A percentile compares a stretch with the other conserved stretches of the same genome.
Evolutionary conservation across 2,797 vertebrate species (phyloP).

Genomic region (Valencia hispanica): DNA sequence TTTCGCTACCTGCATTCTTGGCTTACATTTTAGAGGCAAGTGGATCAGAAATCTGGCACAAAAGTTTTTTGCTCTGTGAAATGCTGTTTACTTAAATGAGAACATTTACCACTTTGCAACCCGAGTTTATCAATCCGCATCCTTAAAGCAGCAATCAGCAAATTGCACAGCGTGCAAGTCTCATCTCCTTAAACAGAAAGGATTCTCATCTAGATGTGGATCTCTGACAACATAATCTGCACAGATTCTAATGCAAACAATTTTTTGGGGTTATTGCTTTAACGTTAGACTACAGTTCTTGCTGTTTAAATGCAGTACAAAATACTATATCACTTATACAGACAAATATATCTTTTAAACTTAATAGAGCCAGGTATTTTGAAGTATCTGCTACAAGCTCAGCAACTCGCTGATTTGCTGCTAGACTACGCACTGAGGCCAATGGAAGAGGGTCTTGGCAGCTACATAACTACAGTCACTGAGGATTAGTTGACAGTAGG

Average conservation of each 20-base stretch:
- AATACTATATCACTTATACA: conserved; percentile 67
- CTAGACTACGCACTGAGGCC: conserved; percentile 84
- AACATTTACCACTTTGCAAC: conserved; percentile 11
- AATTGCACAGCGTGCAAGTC: conserved; percentile 48
- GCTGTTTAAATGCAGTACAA: conserved; percentile 59
- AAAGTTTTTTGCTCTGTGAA: conserved; percentile 44
- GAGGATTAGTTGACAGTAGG: conserved; percentile 47
- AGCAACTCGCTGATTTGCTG: conserved; percentile 83
- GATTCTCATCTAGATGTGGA: conserved; percentile 57
- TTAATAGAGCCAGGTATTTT: conserved; percentile 73
- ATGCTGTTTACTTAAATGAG: conserved; percentile 20
- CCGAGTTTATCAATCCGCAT: conserved; percentile 36
- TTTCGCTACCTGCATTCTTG: background rate
- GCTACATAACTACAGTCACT: conserved; percentile 74
- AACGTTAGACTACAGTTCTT: conserved; percentile 60
- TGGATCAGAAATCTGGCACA: conserved; percentile 14
- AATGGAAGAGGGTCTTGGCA: conserved; percentile 79
- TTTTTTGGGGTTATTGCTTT: conserved; percentile 62
- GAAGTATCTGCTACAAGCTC: conserved; percentile 79
- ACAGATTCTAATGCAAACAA: conserved; percentile 58
- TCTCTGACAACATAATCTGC: conserved; percentile 67
- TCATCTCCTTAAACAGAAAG: conserved; percentile 45
- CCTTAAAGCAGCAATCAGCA: conserved; percentile 52
- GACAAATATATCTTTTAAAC: conserved; percentile 67
- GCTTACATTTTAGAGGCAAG: background rate